Evolutionary conservation across 2,888 invertebrate genomes (phyloP).

Genomic region (Branchellion lobata): DNA sequence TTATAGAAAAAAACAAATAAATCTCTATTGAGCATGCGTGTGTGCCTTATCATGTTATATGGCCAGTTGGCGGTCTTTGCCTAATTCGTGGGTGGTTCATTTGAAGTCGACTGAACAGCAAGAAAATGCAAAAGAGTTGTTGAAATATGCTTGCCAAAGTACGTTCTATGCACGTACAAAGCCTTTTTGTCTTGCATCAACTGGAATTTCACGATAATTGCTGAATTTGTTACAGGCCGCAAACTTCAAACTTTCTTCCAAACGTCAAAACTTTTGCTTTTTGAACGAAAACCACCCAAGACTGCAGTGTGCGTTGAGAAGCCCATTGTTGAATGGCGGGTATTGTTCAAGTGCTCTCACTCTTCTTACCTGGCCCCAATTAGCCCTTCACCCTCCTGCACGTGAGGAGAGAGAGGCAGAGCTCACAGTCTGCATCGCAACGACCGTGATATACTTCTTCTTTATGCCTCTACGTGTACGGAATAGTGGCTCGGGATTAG

Average conservation of each 20-base stretch:
- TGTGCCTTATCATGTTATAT: conserved; percentile 12
- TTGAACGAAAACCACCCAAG: background rate
- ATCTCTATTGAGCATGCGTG: background rate
- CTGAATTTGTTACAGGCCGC: background rate
- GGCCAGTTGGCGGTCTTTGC: background rate
- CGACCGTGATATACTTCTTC: background rate
- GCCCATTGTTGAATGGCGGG: background rate
- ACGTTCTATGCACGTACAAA: too few relatives aligned
- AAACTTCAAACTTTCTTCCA: too few relatives aligned
- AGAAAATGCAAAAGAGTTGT: too few relatives aligned
- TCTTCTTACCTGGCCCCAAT: background rate
- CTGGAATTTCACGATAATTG: background rate
- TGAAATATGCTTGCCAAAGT: too few relatives aligned
- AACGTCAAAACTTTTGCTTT: too few relatives aligned
- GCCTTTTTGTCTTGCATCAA: too few relatives aligned
- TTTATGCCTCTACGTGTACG: background rate
- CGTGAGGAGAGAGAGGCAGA: too few relatives aligned
- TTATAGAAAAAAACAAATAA: background rate
- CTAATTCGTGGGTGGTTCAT: too few relatives aligned
- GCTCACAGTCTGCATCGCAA: too few relatives aligned
- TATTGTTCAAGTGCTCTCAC: background rate
- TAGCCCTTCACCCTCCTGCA: too few relatives aligned
- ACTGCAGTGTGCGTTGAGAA: background rate
- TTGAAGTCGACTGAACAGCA: too few relatives aligned
- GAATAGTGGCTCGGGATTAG: background rate